phyloP scores from a whole-genome alignment of 2,113 vertebrate species.

The Suricata suricatta region DNA sequence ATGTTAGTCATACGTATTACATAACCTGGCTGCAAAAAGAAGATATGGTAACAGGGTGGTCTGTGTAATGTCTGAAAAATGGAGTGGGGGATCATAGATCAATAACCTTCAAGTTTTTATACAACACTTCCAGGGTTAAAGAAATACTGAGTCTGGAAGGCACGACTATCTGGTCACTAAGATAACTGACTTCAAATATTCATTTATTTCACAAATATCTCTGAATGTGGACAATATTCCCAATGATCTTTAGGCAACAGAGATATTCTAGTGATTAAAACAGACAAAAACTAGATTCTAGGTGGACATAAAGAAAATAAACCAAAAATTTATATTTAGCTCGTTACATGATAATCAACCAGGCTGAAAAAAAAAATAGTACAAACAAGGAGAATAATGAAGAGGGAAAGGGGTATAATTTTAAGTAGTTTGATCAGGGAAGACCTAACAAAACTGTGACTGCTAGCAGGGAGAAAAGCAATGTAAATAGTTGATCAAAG shows the following conservation, averaged over 20 bases:
- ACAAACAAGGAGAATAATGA: not conserved
- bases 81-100: not conserved
- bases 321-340: not conserved
- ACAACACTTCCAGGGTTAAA: not conserved
- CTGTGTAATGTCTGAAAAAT: not conserved
- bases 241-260: not conserved
- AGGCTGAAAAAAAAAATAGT: not conserved
- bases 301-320: not conserved
- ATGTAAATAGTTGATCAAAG: not conserved
- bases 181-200: not conserved
- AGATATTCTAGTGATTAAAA: not conserved
- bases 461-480: not conserved
- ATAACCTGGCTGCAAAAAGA: not conserved
- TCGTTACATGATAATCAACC: not conserved
- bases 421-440: not conserved
- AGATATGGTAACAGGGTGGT: not conserved
- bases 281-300: not conserved
- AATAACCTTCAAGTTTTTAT: not conserved
- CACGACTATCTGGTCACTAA: not conserved
- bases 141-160: not conserved
- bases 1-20: not conserved
- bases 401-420: not conserved
- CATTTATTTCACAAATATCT: not conserved
- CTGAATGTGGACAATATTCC: not conserved
- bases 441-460: not conserved